phyloP scores from a whole-genome alignment of 2,113 vertebrate species.

The Cephalopterus ornatus region DNA sequence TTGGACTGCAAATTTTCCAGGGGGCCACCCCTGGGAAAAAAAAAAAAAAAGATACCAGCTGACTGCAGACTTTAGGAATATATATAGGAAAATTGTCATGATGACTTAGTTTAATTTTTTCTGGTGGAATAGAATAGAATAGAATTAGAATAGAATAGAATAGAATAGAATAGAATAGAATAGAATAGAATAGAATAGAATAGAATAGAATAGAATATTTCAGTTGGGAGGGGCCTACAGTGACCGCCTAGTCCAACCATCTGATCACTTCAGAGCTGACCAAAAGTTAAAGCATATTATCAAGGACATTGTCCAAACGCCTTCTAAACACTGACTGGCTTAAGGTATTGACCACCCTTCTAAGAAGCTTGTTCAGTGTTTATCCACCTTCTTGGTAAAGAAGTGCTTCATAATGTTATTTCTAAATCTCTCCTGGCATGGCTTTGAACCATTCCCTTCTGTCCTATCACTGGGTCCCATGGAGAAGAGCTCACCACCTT shows the following conservation, averaged over 20 bases:
- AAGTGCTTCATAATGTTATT: background rate
- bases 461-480: background rate
- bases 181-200: background rate
- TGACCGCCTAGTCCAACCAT: rapidly evolving
- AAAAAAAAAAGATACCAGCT: background rate
- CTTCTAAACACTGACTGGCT: too few relatives aligned
- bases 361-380: background rate
- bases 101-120: background rate
- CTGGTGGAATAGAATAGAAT: background rate
- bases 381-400: background rate
- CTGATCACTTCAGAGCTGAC: background rate
- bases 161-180: background rate
- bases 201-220: background rate
- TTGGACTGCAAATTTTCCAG: background rate
- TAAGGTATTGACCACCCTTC: rapidly evolving
- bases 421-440: background rate
- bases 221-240: background rate
- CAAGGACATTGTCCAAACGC: background rate
- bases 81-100: background rate
- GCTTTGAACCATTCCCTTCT: background rate
- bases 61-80: background rate
- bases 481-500: background rate
- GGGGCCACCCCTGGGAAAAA: rapidly evolving
- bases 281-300: background rate
- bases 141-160: background rate